These are phyloP conservation scores for Tortricodes alternella DNA, from an alignment of 2,888 invertebrate species.

Conservation along the genomic window DNA sequence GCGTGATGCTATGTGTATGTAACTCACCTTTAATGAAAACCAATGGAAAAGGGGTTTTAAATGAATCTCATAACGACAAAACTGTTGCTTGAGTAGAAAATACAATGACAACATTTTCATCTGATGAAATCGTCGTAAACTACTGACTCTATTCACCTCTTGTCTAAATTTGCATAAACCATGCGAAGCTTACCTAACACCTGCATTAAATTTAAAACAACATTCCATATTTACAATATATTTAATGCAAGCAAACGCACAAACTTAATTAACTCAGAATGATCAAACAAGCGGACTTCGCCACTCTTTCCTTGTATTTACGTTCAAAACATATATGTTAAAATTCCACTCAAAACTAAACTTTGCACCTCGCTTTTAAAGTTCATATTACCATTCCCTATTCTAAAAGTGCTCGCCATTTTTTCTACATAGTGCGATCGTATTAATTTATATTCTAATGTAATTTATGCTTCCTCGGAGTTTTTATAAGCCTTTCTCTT, in stretches of 20 bases:
- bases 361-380: background rate
- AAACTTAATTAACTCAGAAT: constrained; percentile 37
- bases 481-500: constrained; percentile 55
- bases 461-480: constrained; percentile 65
- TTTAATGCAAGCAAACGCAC: constrained; percentile 21
- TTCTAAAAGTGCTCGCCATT: constrained; percentile 36
- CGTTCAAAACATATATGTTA: constrained; percentile 11
- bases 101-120: background rate
- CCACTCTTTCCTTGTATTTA: constrained; percentile 26
- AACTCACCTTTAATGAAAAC: too few relatives aligned
- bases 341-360: background rate
- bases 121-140: background rate
- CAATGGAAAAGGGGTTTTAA: too few relatives aligned
- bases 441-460: constrained; percentile 80
- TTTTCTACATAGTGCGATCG: constrained; percentile 66
- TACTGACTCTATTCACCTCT: background rate
- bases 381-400: background rate
- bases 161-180: background rate
- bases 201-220: constrained; percentile 22
- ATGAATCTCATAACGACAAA: too few relatives aligned
- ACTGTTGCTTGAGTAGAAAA: too few relatives aligned
- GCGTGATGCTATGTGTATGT: too few relatives aligned
- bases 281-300: constrained; percentile 33
- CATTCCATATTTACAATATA: constrained; percentile 26
- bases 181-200: background rate